Evolutionary conservation across 1,140 invertebrate species (phyloP).

Genomic region (Zaprionus gabonicus): DNA sequence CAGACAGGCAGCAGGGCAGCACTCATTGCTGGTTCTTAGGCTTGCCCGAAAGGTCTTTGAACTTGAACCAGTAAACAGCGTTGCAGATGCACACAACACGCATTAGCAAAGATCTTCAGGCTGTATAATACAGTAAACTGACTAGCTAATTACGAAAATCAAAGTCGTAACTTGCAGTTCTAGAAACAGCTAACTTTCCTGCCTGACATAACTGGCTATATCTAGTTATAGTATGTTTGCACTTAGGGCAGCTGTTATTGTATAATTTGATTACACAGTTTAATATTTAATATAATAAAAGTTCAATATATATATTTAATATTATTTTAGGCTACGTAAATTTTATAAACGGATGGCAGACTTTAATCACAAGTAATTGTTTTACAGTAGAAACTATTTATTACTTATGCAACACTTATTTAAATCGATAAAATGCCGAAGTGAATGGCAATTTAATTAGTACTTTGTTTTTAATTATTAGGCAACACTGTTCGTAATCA

Average conservation of each 20-base stretch:
- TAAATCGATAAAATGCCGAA: background rate
- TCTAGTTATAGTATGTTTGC: too few species aligned
- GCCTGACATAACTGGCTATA: too few species aligned
- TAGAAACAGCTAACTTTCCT: too few species aligned
- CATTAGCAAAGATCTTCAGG: background rate
- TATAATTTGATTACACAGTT: too few species aligned
- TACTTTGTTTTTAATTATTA: background rate
- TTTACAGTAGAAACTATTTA: background rate
- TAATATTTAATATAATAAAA: too few species aligned
- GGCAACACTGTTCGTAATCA: background rate
- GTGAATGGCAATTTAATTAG: background rate
- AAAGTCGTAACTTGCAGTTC: too few species aligned
- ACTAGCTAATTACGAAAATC: too few species aligned
- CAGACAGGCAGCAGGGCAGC: slow-evolving; percentile 17
- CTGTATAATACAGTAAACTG: background rate
- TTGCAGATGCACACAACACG: slow-evolving; percentile 2
- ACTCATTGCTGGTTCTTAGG: slow-evolving; percentile 8
- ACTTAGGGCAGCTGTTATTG: too few species aligned
- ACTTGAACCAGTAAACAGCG: slow-evolving; percentile 28
- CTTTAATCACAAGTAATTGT: too few species aligned
- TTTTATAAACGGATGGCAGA: too few species aligned
- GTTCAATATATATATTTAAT: too few species aligned
- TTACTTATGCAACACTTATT: background rate
- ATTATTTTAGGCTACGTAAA: too few species aligned
- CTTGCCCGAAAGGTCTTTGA: slow-evolving; percentile 37